These are phyloP conservation scores for Acrocyrtus sp. DNA, from an alignment of 2,888 invertebrate genomes.

Conservation along the genomic window DNA sequence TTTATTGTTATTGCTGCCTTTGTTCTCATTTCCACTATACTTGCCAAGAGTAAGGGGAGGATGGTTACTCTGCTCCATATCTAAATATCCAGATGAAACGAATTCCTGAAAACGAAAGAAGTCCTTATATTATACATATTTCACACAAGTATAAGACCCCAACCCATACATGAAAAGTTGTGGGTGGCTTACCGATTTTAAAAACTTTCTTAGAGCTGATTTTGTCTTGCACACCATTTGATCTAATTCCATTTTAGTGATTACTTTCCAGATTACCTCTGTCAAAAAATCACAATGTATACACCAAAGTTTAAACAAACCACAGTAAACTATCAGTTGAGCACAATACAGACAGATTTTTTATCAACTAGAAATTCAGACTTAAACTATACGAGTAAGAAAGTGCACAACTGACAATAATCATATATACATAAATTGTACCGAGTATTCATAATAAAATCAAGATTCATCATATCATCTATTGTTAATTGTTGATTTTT, in stretches of 20 bases:
- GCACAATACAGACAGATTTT: no score
- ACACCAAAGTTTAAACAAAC: no score
- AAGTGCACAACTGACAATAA: no score
- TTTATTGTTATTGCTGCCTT: background rate
- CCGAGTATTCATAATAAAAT: no score
- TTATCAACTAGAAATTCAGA: no score
- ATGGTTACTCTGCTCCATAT: conserved; percentile 38
- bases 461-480: no score
- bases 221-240: conserved; percentile 46
- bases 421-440: no score
- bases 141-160: no score
- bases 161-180: no score
- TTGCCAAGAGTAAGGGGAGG: background rate
- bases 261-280: conserved; percentile 51
- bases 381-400: conserved; percentile 53
- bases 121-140: no score
- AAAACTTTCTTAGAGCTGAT: conserved; percentile 51
- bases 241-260: conserved; percentile 31
- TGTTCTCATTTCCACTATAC: background rate
- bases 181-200: conserved; percentile 53
- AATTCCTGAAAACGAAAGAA: conserved; percentile 50
- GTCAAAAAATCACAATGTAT: background rate
- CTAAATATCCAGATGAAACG: conserved; percentile 52
- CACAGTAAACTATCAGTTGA: no score
- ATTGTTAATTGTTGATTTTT: no score